Evolutionary conservation across 2,888 invertebrate genomes (phyloP).

Genomic region (Meiosimyza platycephala): DNA sequence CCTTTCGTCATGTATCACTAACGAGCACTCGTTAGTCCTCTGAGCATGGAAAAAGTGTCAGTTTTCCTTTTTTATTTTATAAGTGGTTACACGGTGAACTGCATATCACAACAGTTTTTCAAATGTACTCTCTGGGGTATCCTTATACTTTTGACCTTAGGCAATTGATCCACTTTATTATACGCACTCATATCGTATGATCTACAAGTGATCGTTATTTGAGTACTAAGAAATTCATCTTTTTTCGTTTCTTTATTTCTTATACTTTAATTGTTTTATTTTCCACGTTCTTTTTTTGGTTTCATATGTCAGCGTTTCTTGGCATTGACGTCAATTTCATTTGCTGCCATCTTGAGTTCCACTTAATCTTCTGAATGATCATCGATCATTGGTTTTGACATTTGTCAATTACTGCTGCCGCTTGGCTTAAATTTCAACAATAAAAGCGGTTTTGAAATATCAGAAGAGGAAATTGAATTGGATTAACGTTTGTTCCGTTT

Average conservation of each 20-base stretch:
- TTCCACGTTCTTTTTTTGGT: neutral
- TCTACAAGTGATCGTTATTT: neutral
- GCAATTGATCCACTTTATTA: conserved; percentile 17
- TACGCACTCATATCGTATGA: neutral
- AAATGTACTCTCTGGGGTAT: neutral
- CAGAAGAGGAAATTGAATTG: too few species aligned
- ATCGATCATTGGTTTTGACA: conserved; percentile 46
- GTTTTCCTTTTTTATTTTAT: neutral
- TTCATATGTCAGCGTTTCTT: neutral
- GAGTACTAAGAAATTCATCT: neutral
- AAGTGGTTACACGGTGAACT: neutral
- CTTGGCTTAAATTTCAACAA: conserved; percentile 16
- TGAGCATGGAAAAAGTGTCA: conserved; percentile 4
- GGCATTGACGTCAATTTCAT: neutral
- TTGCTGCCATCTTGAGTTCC: conserved; percentile 16
- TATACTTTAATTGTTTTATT: too few species aligned
- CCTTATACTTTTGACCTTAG: neutral
- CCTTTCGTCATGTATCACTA: neutral
- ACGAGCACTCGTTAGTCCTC: conserved; percentile 2
- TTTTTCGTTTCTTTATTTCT: neutral
- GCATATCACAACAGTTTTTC: conserved; percentile 17
- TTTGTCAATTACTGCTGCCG: conserved; percentile 24
- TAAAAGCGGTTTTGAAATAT: neutral
- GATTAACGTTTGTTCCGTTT: too few species aligned
- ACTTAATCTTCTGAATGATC: conserved; percentile 44